These are phyloP conservation scores for Andrena marginata DNA, from an alignment of 2,888 invertebrate species.

Conservation along the genomic window DNA sequence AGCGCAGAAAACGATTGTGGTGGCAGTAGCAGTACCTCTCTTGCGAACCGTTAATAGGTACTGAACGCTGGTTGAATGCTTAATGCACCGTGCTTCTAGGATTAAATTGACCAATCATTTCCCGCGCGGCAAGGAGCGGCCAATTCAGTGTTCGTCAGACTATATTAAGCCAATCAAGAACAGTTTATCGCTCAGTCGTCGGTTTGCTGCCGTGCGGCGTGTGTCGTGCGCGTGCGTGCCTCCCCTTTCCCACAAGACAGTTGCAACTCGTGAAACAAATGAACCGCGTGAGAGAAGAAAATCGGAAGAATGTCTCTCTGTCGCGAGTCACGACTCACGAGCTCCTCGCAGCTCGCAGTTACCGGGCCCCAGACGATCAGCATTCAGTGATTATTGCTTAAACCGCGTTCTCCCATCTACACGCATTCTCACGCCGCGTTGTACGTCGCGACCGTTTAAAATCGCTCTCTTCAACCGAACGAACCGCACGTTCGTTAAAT, in stretches of 20 bases:
- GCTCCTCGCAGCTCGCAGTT: neutral
- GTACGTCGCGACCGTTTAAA: conserved; percentile 23
- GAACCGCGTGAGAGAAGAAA: conserved; percentile 32
- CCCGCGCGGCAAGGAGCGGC: conserved; percentile 87
- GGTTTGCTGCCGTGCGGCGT: conserved; percentile 85
- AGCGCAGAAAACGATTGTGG: conserved; percentile 62
- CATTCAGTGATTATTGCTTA: conserved; percentile 32
- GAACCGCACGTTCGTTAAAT: conserved; percentile 29
- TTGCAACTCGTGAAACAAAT: conserved; percentile 32
- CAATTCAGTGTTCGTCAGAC: conserved; percentile 87
- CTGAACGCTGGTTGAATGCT: conserved; percentile 84
- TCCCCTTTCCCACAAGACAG: neutral
- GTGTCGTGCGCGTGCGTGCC: conserved; percentile 65
- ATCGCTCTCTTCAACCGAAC: conserved; percentile 1
- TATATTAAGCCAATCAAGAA: conserved; percentile 89
- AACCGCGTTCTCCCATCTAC: neutral
- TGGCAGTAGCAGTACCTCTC: conserved; percentile 67
- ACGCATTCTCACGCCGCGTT: neutral
- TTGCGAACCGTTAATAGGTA: conserved; percentile 82
- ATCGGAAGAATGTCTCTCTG: neutral
- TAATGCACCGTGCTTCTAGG: conserved; percentile 84
- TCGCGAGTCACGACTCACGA: conserved; percentile 1
- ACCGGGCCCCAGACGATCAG: neutral
- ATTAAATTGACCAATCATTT: conserved; percentile 85
- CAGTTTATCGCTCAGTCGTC: conserved; percentile 88